Evolutionary conservation across 1,140 invertebrate genomes (phyloP), one percentile per base, ranked within the genome.

Genomic region (Campoletis sonorensis): DNA sequence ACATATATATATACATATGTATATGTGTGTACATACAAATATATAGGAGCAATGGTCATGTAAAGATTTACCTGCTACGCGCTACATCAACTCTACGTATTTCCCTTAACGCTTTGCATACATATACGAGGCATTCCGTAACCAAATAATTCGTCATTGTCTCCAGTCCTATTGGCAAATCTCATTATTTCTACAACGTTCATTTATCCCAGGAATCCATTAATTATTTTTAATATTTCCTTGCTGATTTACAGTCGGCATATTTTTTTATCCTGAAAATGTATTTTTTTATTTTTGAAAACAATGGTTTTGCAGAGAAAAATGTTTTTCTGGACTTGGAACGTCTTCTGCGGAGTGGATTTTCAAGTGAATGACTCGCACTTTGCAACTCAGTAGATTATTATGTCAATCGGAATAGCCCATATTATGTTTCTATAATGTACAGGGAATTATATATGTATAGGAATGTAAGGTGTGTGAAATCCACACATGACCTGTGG

Each of bases 401-500:
- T 2, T 4, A 33, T 33, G 7, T 33, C 3, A 33, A 33, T 33
- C 2, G 30, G 30, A 33, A 33, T 33, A 7, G 2, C 30, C 30
- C 30, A 33, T 33, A 33, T 33, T 33, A 33, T 7, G 30, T 33
- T 7, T 33, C 15, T 58, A 21, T 54, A 54, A 18, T 54, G 2
- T 5, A 64, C 23, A 11, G 10, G 10, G 18, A n/a, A n/a, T 4
- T 67, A 27, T 27, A 7, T 27, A 16, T 67, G 2, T 27, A 67
- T 13, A 23, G 1, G 1, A 15, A 8, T 67, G 23, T 67, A 15
- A 67, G 10, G 21, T 27, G 21, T 45, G 26, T 61, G 75, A 37
- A 49, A 21, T 15, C 27, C 75, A 67, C 26, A 21, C 27, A 27
- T n/a, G 13, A 33, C 75, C 54, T 61, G 54, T 21, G 75, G 75